These are phyloP conservation scores for Drosophila demipolita DNA, from an alignment of 2,888 invertebrate genomes.

Conservation along the genomic window DNA sequence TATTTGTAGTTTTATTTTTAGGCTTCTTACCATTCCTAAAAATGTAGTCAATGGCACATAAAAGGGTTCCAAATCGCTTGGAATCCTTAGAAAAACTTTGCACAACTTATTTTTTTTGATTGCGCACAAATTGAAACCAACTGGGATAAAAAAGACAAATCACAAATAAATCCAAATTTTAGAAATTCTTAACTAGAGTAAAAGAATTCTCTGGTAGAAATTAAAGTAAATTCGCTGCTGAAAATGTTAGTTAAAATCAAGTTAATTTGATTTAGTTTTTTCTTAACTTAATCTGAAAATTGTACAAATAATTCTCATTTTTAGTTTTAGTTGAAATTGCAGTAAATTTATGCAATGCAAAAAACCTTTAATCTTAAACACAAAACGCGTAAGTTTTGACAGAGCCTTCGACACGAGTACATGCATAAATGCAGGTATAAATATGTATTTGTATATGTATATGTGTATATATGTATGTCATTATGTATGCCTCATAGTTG, in stretches of 20 bases:
- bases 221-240: background rate
- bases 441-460: background rate
- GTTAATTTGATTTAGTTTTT: too few species aligned
- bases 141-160: background rate
- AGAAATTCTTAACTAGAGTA: background rate
- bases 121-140: constrained; percentile 6
- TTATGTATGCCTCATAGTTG: constrained; percentile 27
- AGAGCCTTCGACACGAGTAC: background rate
- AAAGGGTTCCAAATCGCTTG: constrained; percentile 35
- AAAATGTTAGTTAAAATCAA: background rate
- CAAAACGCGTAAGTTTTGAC: background rate
- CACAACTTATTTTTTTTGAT: constrained; percentile 23
- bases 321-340: background rate
- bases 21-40: constrained; percentile 10
- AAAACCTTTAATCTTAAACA: constrained; percentile 18
- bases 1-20: constrained; percentile 48
- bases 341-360: background rate
- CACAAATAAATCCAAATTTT: background rate
- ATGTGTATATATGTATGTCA: background rate
- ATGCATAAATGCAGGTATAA: constrained; percentile 26
- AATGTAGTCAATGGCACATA: background rate
- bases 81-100: constrained; percentile 27
- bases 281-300: background rate
- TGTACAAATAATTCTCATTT: background rate
- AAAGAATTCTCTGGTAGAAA: background rate